These are phyloP conservation scores for Ophion slaviceki DNA, from an alignment of 2,888 invertebrate species.

Conservation along the genomic window DNA sequence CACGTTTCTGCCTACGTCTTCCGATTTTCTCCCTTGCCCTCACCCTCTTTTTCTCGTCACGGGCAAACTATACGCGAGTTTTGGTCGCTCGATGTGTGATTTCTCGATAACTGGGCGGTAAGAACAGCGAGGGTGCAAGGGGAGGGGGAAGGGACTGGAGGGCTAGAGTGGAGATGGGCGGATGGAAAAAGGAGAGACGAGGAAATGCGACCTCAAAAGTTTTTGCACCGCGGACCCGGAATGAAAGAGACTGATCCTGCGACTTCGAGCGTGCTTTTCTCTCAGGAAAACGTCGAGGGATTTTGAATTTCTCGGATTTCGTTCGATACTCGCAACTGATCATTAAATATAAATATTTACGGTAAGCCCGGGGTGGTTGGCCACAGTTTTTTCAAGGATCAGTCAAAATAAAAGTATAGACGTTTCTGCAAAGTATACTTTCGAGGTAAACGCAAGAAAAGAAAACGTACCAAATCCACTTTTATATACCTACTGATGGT, in stretches of 20 bases:
- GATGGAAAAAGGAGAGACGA: not conserved
- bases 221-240: constrained; percentile 35
- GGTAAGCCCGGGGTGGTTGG: too few relatives aligned
- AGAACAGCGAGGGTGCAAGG: not conserved
- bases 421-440: not conserved
- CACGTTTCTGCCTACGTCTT: not conserved
- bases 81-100: constrained; percentile 59
- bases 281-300: constrained; percentile 11
- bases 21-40: constrained; percentile 17
- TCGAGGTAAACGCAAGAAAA: too few relatives aligned
- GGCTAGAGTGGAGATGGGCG: not conserved
- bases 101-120: constrained; percentile 43
- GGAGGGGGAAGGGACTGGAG: not conserved
- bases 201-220: constrained; percentile 28
- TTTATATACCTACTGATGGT: too few relatives aligned
- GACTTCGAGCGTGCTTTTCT: constrained; percentile 7
- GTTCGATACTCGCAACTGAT: constrained; percentile 16
- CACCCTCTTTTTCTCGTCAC: constrained; percentile 49
- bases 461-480: too few relatives aligned
- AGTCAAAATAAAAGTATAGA: not conserved
- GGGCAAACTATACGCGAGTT: constrained; percentile 19
- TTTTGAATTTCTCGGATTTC: not conserved
- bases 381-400: too few relatives aligned
- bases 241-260: constrained; percentile 24
- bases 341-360: not conserved